Percentiles rank a stretch among this genome's conserved stretches.
These are phyloP conservation scores for Netelia virgata DNA, from an alignment of 2,888 invertebrate species.

Conservation along the genomic window DNA sequence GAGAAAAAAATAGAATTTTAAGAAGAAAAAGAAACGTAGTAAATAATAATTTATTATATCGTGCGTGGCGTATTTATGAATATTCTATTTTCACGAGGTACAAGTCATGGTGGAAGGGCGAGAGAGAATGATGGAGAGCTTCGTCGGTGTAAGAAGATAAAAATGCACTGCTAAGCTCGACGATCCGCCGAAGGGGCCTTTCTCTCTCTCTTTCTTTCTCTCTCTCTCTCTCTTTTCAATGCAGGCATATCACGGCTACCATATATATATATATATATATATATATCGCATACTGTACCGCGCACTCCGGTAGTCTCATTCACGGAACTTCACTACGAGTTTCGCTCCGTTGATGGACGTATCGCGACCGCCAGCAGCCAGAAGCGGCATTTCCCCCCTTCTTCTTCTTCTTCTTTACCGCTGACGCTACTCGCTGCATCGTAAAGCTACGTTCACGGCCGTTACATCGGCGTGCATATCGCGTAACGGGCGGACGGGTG, in stretches of 20 bases:
- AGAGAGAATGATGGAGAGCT: constrained; percentile 37
- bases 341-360: constrained; percentile 68
- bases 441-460: constrained; percentile 66
- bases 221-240: constrained; percentile 24
- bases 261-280: constrained; percentile 29
- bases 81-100: neutral
- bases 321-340: constrained; percentile 68
- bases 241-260: constrained; percentile 34
- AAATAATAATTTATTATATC: neutral
- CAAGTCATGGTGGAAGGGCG: neutral
- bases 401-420: constrained; percentile 4
- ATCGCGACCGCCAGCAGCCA: constrained; percentile 48
- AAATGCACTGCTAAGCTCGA: constrained; percentile 41
- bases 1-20: neutral
- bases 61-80: neutral
- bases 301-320: constrained; percentile 67
- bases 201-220: constrained; percentile 19
- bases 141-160: constrained; percentile 43
- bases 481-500: constrained; percentile 8
- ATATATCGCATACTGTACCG: constrained; percentile 19
- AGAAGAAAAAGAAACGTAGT: constrained; percentile 4
- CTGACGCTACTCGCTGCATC: constrained; percentile 49
- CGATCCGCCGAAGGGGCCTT: constrained; percentile 41
- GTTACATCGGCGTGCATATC: constrained; percentile 53
- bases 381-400: constrained; percentile 9